These are phyloP conservation scores for Drosophila subsilvestris DNA, from an alignment of 2,888 invertebrate genomes.

Conservation along the genomic window DNA sequence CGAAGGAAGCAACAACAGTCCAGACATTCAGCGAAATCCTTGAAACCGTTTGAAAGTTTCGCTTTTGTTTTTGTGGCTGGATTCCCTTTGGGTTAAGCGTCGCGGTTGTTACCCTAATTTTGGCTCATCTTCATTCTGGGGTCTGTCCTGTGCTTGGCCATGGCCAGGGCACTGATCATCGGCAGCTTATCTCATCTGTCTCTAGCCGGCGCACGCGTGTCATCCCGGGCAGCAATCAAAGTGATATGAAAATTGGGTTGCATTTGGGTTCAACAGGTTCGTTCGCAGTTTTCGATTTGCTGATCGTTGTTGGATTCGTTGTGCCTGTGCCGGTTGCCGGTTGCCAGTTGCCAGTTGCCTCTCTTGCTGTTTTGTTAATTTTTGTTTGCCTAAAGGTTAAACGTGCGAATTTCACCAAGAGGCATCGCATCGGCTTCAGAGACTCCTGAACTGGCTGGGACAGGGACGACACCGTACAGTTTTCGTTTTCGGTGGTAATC, in stretches of 20 bases:
- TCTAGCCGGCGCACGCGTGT: conserved; percentile 73
- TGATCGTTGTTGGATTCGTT: conserved; percentile 29
- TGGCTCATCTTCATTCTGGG: conserved; percentile 53
- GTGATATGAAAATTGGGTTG: conserved; percentile 80
- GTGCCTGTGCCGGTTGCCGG: not conserved
- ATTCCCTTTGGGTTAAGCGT: conserved; percentile 1
- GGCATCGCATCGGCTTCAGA: conserved; percentile 47
- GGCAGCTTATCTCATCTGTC: conserved; percentile 67
- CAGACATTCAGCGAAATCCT: conserved; percentile 59
- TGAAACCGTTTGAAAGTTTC: conserved; percentile 80
- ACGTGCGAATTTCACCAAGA: conserved; percentile 81
- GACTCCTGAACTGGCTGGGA: conserved; percentile 36
- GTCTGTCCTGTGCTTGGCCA: conserved; percentile 15
- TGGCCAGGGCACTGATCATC: conserved; percentile 47
- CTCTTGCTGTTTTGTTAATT: conserved; percentile 45
- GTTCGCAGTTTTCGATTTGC: conserved; percentile 63
- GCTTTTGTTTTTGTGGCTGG: conserved; percentile 54
- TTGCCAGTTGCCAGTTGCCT: not conserved
- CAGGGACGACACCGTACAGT: conserved; percentile 21
- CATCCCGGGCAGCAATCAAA: conserved; percentile 81
- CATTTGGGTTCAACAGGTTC: conserved; percentile 81
- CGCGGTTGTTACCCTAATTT: conserved; percentile 76
- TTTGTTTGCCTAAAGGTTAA: conserved; percentile 80
- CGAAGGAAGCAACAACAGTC: conserved; percentile 4
- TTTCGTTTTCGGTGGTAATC: conserved; percentile 76